Evolutionary conservation across 2,113 vertebrate genomes (phyloP).

Genomic region (Corythaeola cristata): DNA sequence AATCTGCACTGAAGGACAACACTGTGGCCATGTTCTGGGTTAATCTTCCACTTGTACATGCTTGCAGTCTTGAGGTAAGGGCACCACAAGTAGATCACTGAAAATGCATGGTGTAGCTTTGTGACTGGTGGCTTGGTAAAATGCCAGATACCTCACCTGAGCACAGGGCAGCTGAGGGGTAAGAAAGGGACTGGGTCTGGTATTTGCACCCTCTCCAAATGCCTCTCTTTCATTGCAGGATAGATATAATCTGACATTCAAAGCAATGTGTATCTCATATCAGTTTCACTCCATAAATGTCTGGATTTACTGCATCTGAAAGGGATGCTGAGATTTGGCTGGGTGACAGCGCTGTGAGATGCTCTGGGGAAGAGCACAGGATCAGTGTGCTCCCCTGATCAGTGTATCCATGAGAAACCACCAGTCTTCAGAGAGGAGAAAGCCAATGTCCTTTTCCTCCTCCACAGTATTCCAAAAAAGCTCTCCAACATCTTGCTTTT

Average conservation of each 20-base stretch:
- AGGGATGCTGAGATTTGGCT: background rate
- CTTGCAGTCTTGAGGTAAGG: background rate
- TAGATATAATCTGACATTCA: background rate
- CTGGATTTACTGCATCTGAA: background rate
- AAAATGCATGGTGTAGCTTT: background rate
- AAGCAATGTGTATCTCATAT: background rate
- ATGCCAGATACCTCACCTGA: background rate
- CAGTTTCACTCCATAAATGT: background rate
- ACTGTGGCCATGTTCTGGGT: background rate
- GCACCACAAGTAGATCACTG: background rate
- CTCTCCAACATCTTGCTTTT: background rate
- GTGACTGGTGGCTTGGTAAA: background rate
- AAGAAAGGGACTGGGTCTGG: background rate
- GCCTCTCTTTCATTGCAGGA: background rate
- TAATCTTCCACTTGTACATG: accelerated
- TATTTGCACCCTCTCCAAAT: background rate
- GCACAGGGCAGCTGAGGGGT: background rate
- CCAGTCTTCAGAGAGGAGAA: background rate
- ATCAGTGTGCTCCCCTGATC: background rate
- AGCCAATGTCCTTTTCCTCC: background rate
- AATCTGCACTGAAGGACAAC: background rate
- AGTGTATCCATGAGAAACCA: background rate
- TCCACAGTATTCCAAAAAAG: background rate
- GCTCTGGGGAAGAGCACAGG: background rate
- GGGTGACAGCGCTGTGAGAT: background rate